Conservation (phyloP, 37 sponge, comb jelly and placozoan species). For the Dysidea cf. avara region DNA sequence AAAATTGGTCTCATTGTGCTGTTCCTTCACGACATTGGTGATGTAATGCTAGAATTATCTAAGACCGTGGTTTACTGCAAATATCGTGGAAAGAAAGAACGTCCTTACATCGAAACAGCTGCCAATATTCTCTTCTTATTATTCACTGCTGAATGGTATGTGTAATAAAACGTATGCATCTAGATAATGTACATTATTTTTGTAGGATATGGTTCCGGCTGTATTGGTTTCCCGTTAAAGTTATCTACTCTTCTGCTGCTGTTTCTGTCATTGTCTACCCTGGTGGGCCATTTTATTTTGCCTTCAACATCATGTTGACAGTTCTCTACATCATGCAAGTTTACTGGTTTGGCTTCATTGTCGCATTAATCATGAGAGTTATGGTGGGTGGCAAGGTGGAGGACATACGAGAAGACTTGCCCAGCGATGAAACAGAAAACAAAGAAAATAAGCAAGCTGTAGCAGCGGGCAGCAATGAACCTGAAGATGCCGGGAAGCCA, state of each 20-base stretch:
- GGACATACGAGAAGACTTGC: conserved; percentile 40
- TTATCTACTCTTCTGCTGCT: conserved; percentile 52
- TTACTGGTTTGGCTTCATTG: conserved; percentile 77
- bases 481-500: neutral
- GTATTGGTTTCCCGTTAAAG: conserved; percentile 86
- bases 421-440: conserved; percentile 6
- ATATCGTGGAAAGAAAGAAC: conserved; percentile 25
- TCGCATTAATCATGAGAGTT: conserved; percentile 57
- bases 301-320: conserved; percentile 57
- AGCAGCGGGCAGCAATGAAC: neutral
- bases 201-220: conserved; percentile 66
- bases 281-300: conserved; percentile 61
- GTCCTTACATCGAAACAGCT: conserved; percentile 12
- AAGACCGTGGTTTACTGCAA: conserved; percentile 68
- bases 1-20: conserved; percentile 70
- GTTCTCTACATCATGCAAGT: conserved; percentile 73
- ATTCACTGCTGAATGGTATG: conserved; percentile 74
- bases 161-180: neutral
- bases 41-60: conserved; percentile 66
- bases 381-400: conserved; percentile 25
- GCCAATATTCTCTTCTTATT: conserved; percentile 57
- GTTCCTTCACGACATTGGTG: conserved; percentile 74
- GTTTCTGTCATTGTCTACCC: conserved; percentile 43
- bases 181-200: neutral
- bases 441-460: neutral